phyloP scores from a whole-genome alignment of 30 jellyfish, hydroid and myxozoan genomes.

The Hydra vulgaris region DNA sequence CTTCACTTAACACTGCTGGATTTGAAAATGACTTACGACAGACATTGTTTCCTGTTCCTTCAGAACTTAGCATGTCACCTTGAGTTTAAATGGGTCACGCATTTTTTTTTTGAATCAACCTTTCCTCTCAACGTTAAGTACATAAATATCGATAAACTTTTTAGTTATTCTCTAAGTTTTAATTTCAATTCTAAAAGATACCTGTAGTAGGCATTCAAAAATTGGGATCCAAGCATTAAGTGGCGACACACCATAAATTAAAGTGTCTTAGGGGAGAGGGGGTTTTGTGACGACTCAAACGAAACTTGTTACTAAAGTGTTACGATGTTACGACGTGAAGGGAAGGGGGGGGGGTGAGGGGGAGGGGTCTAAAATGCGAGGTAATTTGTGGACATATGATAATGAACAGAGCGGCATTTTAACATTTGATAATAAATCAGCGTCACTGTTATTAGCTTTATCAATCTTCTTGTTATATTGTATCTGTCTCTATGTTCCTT shows the following conservation, averaged over 20 bases:
- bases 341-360: no score
- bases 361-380: background rate
- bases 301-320: no score
- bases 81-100: background rate
- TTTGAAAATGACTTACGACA: background rate
- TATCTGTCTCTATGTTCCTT: background rate
- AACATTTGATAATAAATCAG: background rate
- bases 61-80: background rate
- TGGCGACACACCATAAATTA: background rate
- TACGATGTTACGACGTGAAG: no score
- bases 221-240: background rate
- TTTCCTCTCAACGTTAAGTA: background rate
- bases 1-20: background rate
- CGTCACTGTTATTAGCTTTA: background rate
- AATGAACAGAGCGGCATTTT: background rate
- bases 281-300: background rate
- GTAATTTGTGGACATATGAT: background rate
- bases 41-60: background rate
- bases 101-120: background rate
- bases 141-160: background rate
- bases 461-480: background rate
- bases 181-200: background rate
- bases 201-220: background rate
- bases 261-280: background rate
- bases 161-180: background rate